Evolutionary conservation across 2,888 invertebrate species (phyloP), one percentile per base, ranked within the genome.

Genomic region (Trissolcus japonicus): DNA sequence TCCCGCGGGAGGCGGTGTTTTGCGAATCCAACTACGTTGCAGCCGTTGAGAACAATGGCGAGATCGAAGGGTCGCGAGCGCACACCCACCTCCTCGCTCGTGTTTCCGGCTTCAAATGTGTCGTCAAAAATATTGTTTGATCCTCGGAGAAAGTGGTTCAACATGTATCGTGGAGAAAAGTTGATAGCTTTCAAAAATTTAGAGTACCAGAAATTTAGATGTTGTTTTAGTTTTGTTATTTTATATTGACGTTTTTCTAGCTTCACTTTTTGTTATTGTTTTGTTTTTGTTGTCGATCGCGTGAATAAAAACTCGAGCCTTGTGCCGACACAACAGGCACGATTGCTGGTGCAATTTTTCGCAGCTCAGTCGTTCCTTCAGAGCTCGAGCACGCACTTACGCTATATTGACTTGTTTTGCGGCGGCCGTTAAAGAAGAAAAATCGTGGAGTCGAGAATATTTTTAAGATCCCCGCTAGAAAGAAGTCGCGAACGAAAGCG

Each of bases 1-100:
- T 74, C 78, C 73, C 73, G 41, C 61, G 77, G 73, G 77, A 73
- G 69, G 50, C 50, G 63, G 13, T 77, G 65, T 77, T 77, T 73
- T 61, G 69, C 65, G 65, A 73, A 73, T 54, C 67, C 62, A 56
- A 50, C 40, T 56, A 63, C 56, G 61, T 17, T 51, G 51, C 46
- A 35, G 16, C 66, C 53, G 54, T 63, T 66, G 35, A 63, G 65
- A 65, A 72, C 71, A 72, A 61, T 66, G 57, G 41, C 17, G 25
- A 40, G 56, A 66, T 60, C 59, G 69, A 69, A 68, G 59, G 56
- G 51, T 62, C 60, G 54, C 55, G 43, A 48, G 25, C 61, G 35
- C 25, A 61, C 50, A 21, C 61, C 50, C 61, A 61, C 61, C 50
- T 17, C 17, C 16, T 16, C 21, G 19, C 51, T 35, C 25, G 35